Base-by-base conservation (phyloP, 35 echinoderm and acorn worm species). In the Diadema setosum region DNA sequence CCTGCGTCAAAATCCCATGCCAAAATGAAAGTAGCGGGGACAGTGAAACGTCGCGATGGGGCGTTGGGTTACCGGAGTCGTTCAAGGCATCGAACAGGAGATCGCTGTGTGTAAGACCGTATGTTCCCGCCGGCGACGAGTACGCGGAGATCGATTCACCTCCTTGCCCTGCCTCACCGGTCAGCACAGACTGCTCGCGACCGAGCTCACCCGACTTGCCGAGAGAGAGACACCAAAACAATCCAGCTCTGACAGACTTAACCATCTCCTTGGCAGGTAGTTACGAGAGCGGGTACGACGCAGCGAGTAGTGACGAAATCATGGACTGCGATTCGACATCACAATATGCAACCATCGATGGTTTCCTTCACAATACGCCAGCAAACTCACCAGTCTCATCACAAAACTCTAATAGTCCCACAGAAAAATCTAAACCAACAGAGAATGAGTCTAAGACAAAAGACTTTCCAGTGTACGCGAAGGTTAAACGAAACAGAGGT, bases 301-400 rank as follows among this genome's bases (percentile, higher is more conserved):
- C 73, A 6, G 73, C 73, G 37, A 78, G 73, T 36, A 78, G 73
- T 44, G 73, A 78, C 23, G 73, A 78, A 14, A 21, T 78, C 37
- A 78, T 78, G 73, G 73, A 78, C 37, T 78, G 73, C 73, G 73
- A 78, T 21, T 35, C 37, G 40, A 35, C 73, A 5, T 78, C 73
- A 5, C 73, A 34, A 18, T 78, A 78, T 16, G 73, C 73, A 21
- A 78, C 35, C 73, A 78, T 78, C 16, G 73, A 78, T 41, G 73
- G 29, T 41, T 94, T 80, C 40, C 84, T 94, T 21, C 86, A 91
- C 43, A 40, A 65, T 21, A 69, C 30, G 8, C 88, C 93, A 0
- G 4, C 63, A 18, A 29, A 26, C 0, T 67, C 37, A 67, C 63
- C 63, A 3, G 63, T 33, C n/a, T n/a, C n/a, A n/a, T n/a, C n/a